Percentiles rank a stretch among this genome's conserved stretches.
These are phyloP conservation scores for Drosophila burlai DNA, from an alignment of 1,140 invertebrate genomes.

Conservation along the genomic window DNA sequence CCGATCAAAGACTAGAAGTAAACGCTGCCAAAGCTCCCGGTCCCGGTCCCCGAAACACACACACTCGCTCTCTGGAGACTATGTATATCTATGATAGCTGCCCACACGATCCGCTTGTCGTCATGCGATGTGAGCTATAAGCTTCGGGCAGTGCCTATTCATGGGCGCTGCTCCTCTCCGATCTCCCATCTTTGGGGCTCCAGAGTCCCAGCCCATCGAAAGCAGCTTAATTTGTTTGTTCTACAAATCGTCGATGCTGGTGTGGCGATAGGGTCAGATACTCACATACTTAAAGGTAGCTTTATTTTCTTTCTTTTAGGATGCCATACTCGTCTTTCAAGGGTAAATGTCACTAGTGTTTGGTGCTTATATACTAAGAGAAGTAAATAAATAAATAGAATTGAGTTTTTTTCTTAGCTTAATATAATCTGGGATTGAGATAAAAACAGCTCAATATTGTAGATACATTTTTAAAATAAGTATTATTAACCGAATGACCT, in stretches of 20 bases:
- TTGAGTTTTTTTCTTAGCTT: background rate
- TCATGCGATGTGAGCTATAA: constrained; percentile 36
- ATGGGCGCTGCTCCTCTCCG: constrained; percentile 18
- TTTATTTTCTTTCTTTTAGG: background rate
- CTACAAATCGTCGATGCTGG: constrained; percentile 72
- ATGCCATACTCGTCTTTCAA: too few relatives aligned
- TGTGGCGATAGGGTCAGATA: constrained; percentile 41
- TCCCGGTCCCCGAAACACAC: constrained; percentile 37
- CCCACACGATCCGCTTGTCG: constrained; percentile 66
- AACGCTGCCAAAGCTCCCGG: constrained; percentile 71
- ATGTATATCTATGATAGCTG: constrained; percentile 26
- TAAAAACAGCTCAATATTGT: background rate
- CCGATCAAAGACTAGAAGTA: constrained; percentile 80
- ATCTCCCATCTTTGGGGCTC: constrained; percentile 8
- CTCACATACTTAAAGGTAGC: background rate
- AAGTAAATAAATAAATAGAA: background rate
- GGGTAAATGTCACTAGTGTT: background rate
- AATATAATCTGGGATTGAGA: background rate
- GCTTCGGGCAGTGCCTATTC: constrained; percentile 1
- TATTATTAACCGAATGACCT: background rate
- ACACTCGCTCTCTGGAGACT: background rate
- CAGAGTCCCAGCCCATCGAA: constrained; percentile 6
- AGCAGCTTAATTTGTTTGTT: constrained; percentile 69
- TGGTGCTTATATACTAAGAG: background rate
- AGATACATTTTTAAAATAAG: background rate